A percentile compares a stretch with the other conserved stretches of the same genome.
Evolutionary conservation across 2,797 vertebrate species (phyloP).

Genomic region (Trematomus bernacchii): DNA sequence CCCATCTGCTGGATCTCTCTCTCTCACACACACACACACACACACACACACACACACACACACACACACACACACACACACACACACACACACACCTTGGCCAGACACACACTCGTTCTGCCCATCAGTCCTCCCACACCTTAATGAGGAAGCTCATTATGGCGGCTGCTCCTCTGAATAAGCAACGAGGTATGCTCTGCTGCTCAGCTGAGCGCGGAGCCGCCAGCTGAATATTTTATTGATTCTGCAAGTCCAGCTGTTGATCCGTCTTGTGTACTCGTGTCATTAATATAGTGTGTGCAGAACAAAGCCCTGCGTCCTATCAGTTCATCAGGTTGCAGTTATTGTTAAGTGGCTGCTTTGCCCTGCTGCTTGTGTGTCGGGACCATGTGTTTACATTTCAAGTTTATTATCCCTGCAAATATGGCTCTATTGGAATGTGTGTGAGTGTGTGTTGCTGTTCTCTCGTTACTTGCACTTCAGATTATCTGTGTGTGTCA

Average conservation of each 20-base stretch:
- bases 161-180: conserved; percentile 78
- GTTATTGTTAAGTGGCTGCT: conserved; percentile 39
- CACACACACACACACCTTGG: conserved; percentile 47
- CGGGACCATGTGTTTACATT: conserved; percentile 22
- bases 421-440: background rate
- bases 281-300: conserved; percentile 79
- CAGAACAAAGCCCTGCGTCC: conserved; percentile 64
- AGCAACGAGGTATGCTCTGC: conserved; percentile 65
- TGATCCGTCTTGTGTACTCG: conserved; percentile 77
- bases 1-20: conserved; percentile 5
- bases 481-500: background rate
- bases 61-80: conserved; percentile 8
- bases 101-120: conserved; percentile 57
- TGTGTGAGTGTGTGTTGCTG: background rate
- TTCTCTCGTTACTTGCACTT: background rate
- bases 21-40: no score
- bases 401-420: conserved; percentile 26
- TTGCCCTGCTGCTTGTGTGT: conserved; percentile 1
- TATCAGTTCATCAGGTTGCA: conserved; percentile 70
- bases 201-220: conserved; percentile 57
- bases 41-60: background rate
- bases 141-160: conserved; percentile 87
- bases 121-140: conserved; percentile 60
- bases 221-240: conserved; percentile 79
- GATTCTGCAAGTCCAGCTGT: conserved; percentile 76